phyloP scores from a whole-genome alignment of 2,113 vertebrate genomes.

The Lycaon pictus region DNA sequence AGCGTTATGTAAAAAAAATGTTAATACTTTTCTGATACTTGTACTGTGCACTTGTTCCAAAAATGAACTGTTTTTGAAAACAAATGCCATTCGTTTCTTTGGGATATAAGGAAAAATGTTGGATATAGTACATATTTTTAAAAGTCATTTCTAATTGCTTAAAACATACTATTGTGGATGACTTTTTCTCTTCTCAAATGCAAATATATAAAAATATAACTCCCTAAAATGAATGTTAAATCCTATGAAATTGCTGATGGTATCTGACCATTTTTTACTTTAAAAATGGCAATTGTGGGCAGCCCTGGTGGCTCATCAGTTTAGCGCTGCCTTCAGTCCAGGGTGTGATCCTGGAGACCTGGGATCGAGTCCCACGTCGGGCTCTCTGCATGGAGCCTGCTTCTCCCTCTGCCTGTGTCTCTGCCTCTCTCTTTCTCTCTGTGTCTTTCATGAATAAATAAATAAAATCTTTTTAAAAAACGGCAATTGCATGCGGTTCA shows the following conservation, averaged over 20 bases:
- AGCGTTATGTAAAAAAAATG: slow-evolving; percentile 56
- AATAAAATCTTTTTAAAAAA: not conserved
- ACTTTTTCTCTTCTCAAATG: slow-evolving; percentile 56
- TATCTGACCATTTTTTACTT: slow-evolving; percentile 7
- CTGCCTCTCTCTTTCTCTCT: too few relatives aligned
- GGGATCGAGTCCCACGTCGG: too few relatives aligned
- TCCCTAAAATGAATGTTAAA: slow-evolving; percentile 60
- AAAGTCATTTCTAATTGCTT: slow-evolving; percentile 59
- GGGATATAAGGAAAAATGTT: slow-evolving; percentile 40
- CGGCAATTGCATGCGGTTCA: slow-evolving; percentile 36
- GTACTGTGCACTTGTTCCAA: slow-evolving; percentile 4
- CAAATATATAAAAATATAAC: slow-evolving; percentile 41
- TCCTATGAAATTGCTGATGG: slow-evolving; percentile 30
- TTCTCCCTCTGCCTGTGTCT: too few relatives aligned
- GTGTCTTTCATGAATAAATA: too few relatives aligned
- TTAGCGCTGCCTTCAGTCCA: too few relatives aligned
- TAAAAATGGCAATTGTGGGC: not conserved
- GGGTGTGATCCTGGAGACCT: too few relatives aligned
- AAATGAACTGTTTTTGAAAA: slow-evolving; percentile 50
- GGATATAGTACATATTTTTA: not conserved
- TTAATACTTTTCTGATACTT: slow-evolving; percentile 48
- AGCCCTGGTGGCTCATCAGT: too few relatives aligned
- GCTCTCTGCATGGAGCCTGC: too few relatives aligned
- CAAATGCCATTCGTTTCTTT: slow-evolving; percentile 52
- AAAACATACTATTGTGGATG: slow-evolving; percentile 22